Evolutionary conservation across 1,140 invertebrate genomes (phyloP).

Genomic region (Pteromalus puparum): DNA sequence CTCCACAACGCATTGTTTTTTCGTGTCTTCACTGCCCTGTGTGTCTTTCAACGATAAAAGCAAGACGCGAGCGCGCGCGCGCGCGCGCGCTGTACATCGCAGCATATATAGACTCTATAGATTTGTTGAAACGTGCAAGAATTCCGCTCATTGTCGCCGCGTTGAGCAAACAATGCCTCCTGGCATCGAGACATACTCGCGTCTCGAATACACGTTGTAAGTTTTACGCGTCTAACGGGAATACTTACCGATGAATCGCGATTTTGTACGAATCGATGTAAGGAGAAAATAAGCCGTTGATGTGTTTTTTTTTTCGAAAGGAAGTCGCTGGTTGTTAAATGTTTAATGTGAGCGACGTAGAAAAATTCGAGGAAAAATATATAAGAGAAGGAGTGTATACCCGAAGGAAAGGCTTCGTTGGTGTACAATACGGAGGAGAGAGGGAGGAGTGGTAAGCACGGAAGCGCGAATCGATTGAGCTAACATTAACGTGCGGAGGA

Average conservation of each 20-base stretch:
- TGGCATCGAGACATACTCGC: not conserved
- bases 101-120: conserved; percentile 7
- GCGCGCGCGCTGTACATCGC: too few species aligned
- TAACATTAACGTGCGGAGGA: conserved; percentile 73
- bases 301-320: not conserved
- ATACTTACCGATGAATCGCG: conserved; percentile 34
- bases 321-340: conserved; percentile 53
- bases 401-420: not conserved
- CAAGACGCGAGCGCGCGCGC: not conserved
- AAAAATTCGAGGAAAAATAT: conserved; percentile 56
- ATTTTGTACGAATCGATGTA: too few species aligned
- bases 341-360: conserved; percentile 54
- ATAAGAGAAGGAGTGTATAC: not conserved
- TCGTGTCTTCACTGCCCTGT: conserved; percentile 28
- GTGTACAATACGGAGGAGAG: not conserved
- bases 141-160: conserved; percentile 66
- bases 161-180: conserved; percentile 29
- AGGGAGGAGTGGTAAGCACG: conserved; percentile 51
- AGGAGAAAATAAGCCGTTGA: not conserved
- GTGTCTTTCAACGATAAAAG: conserved; percentile 28
- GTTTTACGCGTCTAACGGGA: not conserved
- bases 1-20: not conserved
- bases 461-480: conserved; percentile 72
- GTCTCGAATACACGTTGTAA: conserved; percentile 15
- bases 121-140: conserved; percentile 67